These are phyloP conservation scores for Shinisaurus crocodilurus DNA, from an alignment of 2,113 vertebrate genomes.

Conservation along the genomic window DNA sequence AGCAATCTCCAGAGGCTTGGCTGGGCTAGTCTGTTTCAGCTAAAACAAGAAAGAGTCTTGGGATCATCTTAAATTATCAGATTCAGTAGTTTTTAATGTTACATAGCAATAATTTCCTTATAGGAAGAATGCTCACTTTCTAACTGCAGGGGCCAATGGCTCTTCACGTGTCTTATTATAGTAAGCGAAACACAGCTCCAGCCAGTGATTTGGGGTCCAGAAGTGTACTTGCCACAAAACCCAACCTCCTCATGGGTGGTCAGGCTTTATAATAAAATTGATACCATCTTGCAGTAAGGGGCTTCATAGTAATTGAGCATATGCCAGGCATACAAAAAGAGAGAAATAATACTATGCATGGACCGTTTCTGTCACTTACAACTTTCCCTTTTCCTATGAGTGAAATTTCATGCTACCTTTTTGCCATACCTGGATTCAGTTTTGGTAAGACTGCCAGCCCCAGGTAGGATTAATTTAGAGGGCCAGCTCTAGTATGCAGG, in stretches of 20 bases:
- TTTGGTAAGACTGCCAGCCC: not conserved
- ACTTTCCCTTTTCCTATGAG: not conserved
- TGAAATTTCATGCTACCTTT: not conserved
- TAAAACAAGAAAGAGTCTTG: too few relatives aligned
- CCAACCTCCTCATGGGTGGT: not conserved
- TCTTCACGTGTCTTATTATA: not conserved
- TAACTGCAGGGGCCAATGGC: not conserved
- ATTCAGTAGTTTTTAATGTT: not conserved
- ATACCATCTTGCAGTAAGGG: not conserved
- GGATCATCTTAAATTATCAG: not conserved
- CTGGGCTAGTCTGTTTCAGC: too few relatives aligned
- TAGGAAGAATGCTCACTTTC: not conserved
- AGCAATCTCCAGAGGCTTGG: too few relatives aligned
- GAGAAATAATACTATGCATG: too few relatives aligned
- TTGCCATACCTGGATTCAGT: not conserved
- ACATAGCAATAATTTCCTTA: not conserved
- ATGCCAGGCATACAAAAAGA: not conserved
- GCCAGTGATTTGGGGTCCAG: not conserved
- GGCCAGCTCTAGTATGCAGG: not conserved
- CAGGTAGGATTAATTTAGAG: not conserved
- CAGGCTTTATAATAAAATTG: not conserved
- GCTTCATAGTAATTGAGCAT: not conserved
- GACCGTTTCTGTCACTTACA: not conserved
- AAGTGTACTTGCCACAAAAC: not conserved
- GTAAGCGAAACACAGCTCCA: not conserved